These are phyloP conservation scores for Dinoponera quadriceps DNA, from an alignment of 1,140 invertebrate genomes.

Conservation along the genomic window DNA sequence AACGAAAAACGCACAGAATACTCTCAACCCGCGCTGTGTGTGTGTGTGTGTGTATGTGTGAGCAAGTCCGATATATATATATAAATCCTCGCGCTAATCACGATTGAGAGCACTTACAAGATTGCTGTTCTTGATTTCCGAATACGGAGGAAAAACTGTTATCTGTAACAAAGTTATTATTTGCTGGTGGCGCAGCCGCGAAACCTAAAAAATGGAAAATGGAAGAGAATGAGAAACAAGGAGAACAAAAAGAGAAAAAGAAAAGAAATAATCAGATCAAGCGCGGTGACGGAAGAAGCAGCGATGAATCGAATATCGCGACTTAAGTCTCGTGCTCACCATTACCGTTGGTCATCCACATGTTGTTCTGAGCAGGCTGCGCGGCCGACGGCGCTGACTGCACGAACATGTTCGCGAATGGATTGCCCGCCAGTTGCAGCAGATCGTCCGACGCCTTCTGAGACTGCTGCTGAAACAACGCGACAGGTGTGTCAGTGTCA, in stretches of 20 bases:
- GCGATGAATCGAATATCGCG: conserved; percentile 36
- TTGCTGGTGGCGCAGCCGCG: conserved; percentile 86
- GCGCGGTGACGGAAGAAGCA: conserved; percentile 54
- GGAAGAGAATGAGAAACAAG: conserved; percentile 76
- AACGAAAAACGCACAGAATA: conserved; percentile 44
- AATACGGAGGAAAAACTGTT: conserved; percentile 94
- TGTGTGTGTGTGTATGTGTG: no score
- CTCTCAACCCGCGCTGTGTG: neutral
- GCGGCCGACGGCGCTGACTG: conserved; percentile 78
- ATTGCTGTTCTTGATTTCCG: conserved; percentile 90
- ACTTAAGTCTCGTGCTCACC: conserved; percentile 81
- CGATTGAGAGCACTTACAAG: conserved; percentile 86
- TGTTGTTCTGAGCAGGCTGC: conserved; percentile 85
- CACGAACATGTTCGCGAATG: conserved; percentile 95
- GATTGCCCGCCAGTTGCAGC: conserved; percentile 93
- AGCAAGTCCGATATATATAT: conserved; percentile 24
- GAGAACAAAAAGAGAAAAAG: no score
- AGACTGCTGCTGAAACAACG: conserved; percentile 48
- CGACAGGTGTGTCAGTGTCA: no score
- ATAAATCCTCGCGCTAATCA: conserved; percentile 13
- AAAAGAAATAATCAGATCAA: conserved; percentile 75
- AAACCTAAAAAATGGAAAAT: conserved; percentile 85
- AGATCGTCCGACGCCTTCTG: conserved; percentile 95
- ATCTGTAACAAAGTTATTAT: conserved; percentile 94
- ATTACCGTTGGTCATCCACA: conserved; percentile 91